These are phyloP conservation scores for Deilephila elpenor DNA, from an alignment of 2,888 invertebrate species.

Conservation along the genomic window DNA sequence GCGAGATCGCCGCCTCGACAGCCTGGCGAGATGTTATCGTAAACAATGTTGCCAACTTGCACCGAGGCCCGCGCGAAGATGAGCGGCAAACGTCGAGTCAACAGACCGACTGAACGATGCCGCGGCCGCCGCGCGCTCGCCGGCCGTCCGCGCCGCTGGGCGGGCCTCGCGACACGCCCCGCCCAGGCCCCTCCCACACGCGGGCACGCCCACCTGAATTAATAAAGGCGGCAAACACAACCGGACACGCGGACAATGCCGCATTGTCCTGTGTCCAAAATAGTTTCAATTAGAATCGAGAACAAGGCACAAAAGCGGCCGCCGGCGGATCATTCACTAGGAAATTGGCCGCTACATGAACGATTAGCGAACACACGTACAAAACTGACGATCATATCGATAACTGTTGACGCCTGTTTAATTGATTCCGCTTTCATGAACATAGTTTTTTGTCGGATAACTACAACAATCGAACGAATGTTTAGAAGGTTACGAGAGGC, in stretches of 20 bases:
- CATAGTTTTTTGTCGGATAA: neutral
- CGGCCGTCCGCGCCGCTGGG: conserved; percentile 63
- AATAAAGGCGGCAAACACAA: conserved; percentile 83
- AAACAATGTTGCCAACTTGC: conserved; percentile 59
- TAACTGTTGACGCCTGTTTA: conserved; percentile 37
- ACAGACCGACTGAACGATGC: conserved; percentile 69
- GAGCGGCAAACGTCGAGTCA: conserved; percentile 74
- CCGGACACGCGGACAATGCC: conserved; percentile 83
- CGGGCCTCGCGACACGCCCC: conserved; percentile 53
- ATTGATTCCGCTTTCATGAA: conserved; percentile 2
- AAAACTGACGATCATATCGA: conserved; percentile 46
- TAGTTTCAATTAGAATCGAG: conserved; percentile 84
- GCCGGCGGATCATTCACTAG: conserved; percentile 72
- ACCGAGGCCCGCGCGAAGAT: conserved; percentile 58
- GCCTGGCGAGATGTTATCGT: conserved; percentile 46
- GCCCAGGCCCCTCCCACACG: conserved; percentile 68
- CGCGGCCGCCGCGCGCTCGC: conserved; percentile 52
- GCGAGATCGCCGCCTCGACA: conserved; percentile 37
- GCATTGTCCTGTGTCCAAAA: conserved; percentile 82
- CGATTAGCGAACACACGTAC: conserved; percentile 60
- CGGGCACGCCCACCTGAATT: conserved; percentile 80
- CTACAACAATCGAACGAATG: neutral
- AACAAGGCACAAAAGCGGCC: conserved; percentile 76
- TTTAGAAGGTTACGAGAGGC: neutral
- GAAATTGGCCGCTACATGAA: conserved; percentile 76